Evolutionary conservation across 2,888 invertebrate species (phyloP).

Genomic region (Drosophila suboccidentalis): DNA sequence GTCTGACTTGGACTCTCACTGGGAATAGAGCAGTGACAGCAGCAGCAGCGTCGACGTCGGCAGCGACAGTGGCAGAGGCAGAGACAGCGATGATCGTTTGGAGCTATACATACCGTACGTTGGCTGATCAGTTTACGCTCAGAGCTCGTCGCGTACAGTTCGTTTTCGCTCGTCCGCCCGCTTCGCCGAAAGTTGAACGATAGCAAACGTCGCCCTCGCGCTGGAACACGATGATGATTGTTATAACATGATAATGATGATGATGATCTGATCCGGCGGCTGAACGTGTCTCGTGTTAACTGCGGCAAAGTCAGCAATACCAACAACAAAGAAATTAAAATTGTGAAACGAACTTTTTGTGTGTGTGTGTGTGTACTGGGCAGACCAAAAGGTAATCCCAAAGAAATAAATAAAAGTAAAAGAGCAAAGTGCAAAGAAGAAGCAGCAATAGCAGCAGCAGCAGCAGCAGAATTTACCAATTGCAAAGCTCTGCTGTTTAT

Average conservation of each 20-base stretch:
- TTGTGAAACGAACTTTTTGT: constrained; percentile 54
- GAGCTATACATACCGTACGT: constrained; percentile 22
- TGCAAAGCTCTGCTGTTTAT: constrained; percentile 33
- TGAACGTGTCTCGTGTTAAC: constrained; percentile 63
- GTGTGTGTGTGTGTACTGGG: constrained; percentile 30
- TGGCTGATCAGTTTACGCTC: constrained; percentile 62
- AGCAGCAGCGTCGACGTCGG: neutral
- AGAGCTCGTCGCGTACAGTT: constrained; percentile 63
- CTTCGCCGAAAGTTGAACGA: constrained; percentile 67
- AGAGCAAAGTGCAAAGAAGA: constrained; percentile 57
- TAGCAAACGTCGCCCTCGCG: constrained; percentile 52
- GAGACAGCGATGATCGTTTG: constrained; percentile 30
- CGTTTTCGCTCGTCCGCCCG: constrained; percentile 27
- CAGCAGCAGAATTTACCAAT: constrained; percentile 60
- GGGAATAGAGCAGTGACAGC: constrained; percentile 7
- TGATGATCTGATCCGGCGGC: constrained; percentile 68
- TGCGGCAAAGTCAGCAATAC: constrained; percentile 57
- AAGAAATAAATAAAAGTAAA: constrained; percentile 40
- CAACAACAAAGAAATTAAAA: constrained; percentile 47
- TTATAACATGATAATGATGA: constrained; percentile 42
- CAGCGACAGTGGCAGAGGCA: neutral
- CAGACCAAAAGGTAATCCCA: constrained; percentile 48
- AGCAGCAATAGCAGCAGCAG: constrained; percentile 38
- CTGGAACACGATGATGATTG: constrained; percentile 46
- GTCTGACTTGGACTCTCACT: constrained; percentile 19